Conservation (phyloP, 1,140 invertebrate species). For the Philotrypesis tridentata region DNA sequence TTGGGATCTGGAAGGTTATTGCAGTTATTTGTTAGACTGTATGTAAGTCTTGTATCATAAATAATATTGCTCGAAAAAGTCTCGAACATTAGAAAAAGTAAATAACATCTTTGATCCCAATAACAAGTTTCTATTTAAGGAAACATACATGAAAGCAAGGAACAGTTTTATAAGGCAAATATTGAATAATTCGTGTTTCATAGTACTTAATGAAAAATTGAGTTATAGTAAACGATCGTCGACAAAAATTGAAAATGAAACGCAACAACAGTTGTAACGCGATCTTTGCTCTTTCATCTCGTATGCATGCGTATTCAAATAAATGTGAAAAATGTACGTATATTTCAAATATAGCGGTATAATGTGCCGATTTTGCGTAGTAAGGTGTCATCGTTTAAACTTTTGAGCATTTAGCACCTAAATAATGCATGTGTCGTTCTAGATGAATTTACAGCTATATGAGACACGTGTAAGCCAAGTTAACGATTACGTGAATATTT, state of each 20-base stretch:
- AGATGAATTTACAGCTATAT: constrained; percentile 38
- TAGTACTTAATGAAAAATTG: constrained; percentile 45
- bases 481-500: constrained; percentile 42
- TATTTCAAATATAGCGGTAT: constrained; percentile 32
- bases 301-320: constrained; percentile 38
- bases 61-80: neutral
- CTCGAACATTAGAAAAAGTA: neutral
- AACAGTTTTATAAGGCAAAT: constrained; percentile 37
- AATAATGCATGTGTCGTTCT: constrained; percentile 41
- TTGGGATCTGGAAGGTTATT: constrained; percentile 40
- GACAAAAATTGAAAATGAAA: constrained; percentile 28
- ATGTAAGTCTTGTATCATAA: neutral
- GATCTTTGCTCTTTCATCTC: constrained; percentile 42
- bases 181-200: constrained; percentile 34
- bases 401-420: constrained; percentile 40
- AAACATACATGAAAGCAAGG: constrained; percentile 15
- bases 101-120: constrained; percentile 43
- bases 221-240: constrained; percentile 28
- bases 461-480: constrained; percentile 39
- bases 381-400: constrained; percentile 18
- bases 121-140: constrained; percentile 37
- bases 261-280: constrained; percentile 23
- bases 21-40: constrained; percentile 5
- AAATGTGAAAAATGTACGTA: constrained; percentile 41
- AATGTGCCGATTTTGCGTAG: neutral